Evolutionary conservation across 2,113 vertebrate genomes (phyloP).

Genomic region (Tenrec ecaudatus): DNA sequence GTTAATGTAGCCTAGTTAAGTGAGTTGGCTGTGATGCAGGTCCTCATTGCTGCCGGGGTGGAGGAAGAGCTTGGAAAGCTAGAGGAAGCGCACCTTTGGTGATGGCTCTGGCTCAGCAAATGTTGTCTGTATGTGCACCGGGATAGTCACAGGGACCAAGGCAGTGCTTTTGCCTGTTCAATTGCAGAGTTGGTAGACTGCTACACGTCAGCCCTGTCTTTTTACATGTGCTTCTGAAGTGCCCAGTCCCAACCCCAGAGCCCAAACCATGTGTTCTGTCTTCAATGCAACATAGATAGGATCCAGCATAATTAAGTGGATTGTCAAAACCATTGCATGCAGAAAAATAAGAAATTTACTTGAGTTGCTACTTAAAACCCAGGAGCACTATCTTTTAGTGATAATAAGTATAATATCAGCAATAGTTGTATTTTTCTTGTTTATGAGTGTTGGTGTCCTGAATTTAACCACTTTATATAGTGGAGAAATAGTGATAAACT

Average conservation of each 20-base stretch:
- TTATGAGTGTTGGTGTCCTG: not conserved
- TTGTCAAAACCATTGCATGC: not conserved
- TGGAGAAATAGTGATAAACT: constrained; percentile 29
- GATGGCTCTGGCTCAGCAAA: not conserved
- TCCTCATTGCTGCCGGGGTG: not conserved
- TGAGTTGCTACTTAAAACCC: not conserved
- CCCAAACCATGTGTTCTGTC: not conserved
- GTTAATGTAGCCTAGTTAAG: not conserved
- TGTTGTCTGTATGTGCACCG: not conserved
- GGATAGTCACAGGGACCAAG: not conserved
- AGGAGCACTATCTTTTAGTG: not conserved
- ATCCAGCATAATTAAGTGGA: not conserved
- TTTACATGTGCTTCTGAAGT: not conserved
- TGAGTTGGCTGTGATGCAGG: not conserved
- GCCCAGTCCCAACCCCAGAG: no score
- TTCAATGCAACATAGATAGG: not conserved
- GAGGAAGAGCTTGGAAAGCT: not conserved
- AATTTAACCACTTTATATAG: not conserved
- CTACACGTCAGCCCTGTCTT: not conserved
- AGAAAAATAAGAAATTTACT: constrained; percentile 25
- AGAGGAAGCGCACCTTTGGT: not conserved
- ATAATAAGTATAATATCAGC: not conserved
- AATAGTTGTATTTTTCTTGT: constrained; percentile 19
- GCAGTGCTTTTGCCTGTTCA: not conserved
- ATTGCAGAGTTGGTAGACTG: not conserved